phyloP scores from a whole-genome alignment of 2,888 invertebrate genomes.

The Epirrhoe alternata region DNA sequence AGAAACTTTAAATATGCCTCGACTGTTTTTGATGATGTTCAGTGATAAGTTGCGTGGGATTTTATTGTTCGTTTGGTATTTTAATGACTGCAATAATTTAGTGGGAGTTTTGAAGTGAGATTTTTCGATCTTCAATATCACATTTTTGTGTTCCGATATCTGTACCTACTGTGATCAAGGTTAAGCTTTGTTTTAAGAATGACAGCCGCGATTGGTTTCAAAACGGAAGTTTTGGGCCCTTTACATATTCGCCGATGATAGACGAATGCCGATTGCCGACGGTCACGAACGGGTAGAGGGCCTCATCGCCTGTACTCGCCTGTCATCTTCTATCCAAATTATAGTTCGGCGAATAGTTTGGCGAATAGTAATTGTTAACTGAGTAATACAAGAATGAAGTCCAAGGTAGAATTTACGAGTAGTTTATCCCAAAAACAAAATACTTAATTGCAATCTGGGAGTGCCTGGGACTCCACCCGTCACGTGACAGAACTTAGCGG shows the following conservation, averaged over 20 bases:
- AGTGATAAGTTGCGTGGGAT: constrained; percentile 44
- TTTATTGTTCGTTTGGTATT: constrained; percentile 43
- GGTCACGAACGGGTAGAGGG: too few relatives aligned
- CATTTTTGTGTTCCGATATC: constrained; percentile 21
- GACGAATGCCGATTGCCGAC: too few relatives aligned
- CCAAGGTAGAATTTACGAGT: background rate
- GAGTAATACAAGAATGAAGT: background rate
- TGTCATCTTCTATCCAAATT: too few relatives aligned
- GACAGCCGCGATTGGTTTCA: background rate
- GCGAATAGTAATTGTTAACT: too few relatives aligned
- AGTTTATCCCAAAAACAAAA: constrained; percentile 7
- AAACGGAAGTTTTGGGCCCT: background rate
- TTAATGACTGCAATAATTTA: constrained; percentile 41
- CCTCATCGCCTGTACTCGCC: too few relatives aligned
- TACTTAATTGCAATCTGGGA: constrained; percentile 17
- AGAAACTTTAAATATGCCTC: constrained; percentile 51
- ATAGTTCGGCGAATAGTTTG: too few relatives aligned
- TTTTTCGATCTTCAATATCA: constrained; percentile 23
- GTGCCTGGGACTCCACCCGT: constrained; percentile 8
- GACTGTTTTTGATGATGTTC: constrained; percentile 53
- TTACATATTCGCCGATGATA: too few relatives aligned
- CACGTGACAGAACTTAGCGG: constrained; percentile 22
- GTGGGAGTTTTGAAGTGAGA: constrained; percentile 32
- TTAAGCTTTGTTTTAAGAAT: background rate
- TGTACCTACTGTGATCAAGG: constrained; percentile 10